Base-by-base conservation (phyloP, 53 echinoderm and acorn worm genomes). In the Echinarachnius parma region DNA sequence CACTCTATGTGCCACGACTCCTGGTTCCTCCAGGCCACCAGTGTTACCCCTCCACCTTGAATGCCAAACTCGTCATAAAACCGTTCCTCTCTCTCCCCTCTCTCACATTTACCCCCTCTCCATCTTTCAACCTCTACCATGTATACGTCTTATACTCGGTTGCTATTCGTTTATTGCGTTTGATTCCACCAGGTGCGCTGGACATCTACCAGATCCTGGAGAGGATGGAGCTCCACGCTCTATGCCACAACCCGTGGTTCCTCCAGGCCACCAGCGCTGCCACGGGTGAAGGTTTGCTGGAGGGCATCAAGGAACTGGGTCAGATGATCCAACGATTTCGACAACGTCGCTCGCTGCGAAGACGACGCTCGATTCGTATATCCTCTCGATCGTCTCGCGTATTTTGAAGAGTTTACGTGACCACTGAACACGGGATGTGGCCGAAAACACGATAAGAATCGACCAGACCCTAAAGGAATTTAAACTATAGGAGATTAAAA, bases 1-100 rank as follows among this genome's bases (percentile, higher is more conserved):
- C 80, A 77, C 68, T 71, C 66, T 26, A 48, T 89, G 20, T 81
- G 62, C 23, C 58, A 33, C 23, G 69, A 77, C 23, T 81, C 89
- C 9, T 89, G 89, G 89, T 84, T 77, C 75, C 64, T 89, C 7
- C 89, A 89, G 25, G 89, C 81, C 31, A 77, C 89, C 24, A 80
- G 84, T 59, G 89, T 84, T 49, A 55, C 84, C 69, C 84, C 80
- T n/a, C n/a, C n/a, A n/a, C n/a, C n/a, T n/a, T n/a, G n/a, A n/a
- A n/a, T n/a, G n/a, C n/a, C n/a, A n/a, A n/a, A n/a, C n/a, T n/a
- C n/a, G n/a, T n/a, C n/a, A n/a, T n/a, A n/a, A n/a, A n/a, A n/a
- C n/a, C n/a, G n/a, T 53, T 3, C 23, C 21, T 53, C 23, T 53
- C 23, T 26, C 10, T 13, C 26, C 53, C 11, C 53, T 3, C 53